phyloP scores from a whole-genome alignment of 2,888 invertebrate genomes.

The Polyploca ridens region DNA sequence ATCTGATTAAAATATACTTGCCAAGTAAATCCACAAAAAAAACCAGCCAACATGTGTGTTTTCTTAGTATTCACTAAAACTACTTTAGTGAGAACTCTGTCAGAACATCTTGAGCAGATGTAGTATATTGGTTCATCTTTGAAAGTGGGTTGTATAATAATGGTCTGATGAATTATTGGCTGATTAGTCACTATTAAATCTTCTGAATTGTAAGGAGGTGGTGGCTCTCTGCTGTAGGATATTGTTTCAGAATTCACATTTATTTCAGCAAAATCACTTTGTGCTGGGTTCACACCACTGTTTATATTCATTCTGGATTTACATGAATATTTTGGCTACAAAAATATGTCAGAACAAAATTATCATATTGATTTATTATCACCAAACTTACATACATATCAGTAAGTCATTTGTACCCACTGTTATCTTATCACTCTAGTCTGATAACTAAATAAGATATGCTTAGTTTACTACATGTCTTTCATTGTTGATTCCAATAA shows the following conservation, averaged over 20 bases:
- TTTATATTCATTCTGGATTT: slow-evolving; percentile 43
- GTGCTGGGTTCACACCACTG: slow-evolving; percentile 41
- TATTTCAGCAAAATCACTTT: slow-evolving; percentile 36
- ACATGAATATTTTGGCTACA: slow-evolving; percentile 26
- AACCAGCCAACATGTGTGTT: slow-evolving; percentile 76
- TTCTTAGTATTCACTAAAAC: slow-evolving; percentile 65
- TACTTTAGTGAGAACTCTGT: slow-evolving; percentile 65
- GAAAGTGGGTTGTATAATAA: slow-evolving; percentile 58
- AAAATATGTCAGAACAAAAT: slow-evolving; percentile 24
- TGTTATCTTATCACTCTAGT: slow-evolving; percentile 51
- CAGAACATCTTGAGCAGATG: slow-evolving; percentile 63
- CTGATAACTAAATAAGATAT: slow-evolving; percentile 46
- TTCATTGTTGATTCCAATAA: neutral
- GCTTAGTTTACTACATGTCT: slow-evolving; percentile 17
- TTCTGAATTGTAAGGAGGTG: slow-evolving; percentile 62
- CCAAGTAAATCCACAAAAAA: slow-evolving; percentile 72
- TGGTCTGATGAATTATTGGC: slow-evolving; percentile 55
- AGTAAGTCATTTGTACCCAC: slow-evolving; percentile 28
- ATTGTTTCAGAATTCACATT: slow-evolving; percentile 40
- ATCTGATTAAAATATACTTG: slow-evolving; percentile 43
- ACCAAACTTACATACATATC: slow-evolving; percentile 48
- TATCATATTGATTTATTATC: slow-evolving; percentile 40
- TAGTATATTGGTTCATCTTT: slow-evolving; percentile 57
- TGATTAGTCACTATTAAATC: slow-evolving; percentile 35
- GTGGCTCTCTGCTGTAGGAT: slow-evolving; percentile 51